Conservation (phyloP, 2,113 vertebrate species). For the Athene noctua region DNA sequence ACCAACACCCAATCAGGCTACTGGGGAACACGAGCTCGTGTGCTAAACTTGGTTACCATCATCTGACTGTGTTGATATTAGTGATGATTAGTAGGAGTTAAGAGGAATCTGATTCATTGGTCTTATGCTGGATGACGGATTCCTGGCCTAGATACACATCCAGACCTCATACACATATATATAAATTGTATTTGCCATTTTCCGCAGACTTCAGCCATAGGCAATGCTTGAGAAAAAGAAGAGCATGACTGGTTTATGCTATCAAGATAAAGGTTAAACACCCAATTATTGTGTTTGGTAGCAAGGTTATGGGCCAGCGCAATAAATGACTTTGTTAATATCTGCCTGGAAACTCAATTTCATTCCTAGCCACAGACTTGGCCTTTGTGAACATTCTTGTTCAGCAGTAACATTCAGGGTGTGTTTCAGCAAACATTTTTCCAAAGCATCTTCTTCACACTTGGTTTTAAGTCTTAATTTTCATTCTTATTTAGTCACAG, state of each 20-base stretch:
- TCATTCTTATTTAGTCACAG: not conserved
- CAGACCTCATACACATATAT: not conserved
- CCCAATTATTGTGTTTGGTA: not conserved
- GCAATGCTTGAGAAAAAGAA: not conserved
- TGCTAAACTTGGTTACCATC: not conserved
- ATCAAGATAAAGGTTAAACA: constrained; percentile 30
- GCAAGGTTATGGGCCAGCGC: not conserved
- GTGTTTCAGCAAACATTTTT: not conserved
- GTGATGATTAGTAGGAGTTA: not conserved
- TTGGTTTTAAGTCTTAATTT: not conserved
- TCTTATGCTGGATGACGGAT: not conserved
- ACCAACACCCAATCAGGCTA: not conserved
- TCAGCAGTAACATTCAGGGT: not conserved
- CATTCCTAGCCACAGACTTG: not conserved
- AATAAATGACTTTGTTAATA: not conserved
- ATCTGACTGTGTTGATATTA: not conserved
- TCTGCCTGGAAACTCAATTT: not conserved
- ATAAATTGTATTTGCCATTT: not conserved
- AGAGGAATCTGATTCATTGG: not conserved
- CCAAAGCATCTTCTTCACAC: not conserved
- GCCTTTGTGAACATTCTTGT: not conserved
- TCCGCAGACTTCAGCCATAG: not conserved
- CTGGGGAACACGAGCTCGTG: not conserved
- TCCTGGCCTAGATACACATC: not conserved
- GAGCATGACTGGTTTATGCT: not conserved